Percentiles rank a stretch among this genome's conserved stretches.
These are phyloP conservation scores for Periphyllus acericola DNA, from an alignment of 2,888 invertebrate genomes.

Conservation along the genomic window DNA sequence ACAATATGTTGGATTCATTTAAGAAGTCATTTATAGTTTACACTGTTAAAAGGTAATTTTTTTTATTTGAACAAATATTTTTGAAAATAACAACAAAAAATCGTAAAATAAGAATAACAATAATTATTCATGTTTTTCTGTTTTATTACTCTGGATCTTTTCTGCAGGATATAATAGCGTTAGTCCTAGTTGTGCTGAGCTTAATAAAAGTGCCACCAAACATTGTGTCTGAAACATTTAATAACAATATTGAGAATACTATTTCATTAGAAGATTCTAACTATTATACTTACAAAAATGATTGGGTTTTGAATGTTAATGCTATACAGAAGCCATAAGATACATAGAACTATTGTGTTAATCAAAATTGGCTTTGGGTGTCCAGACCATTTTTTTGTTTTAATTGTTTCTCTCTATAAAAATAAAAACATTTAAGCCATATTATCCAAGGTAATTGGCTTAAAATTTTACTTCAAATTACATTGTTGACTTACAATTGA, in stretches of 20 bases:
- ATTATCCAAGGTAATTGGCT: not conserved
- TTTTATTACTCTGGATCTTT: not conserved
- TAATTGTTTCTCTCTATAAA: conserved; percentile 31
- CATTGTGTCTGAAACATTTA: conserved; percentile 50
- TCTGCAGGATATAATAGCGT: conserved; percentile 12
- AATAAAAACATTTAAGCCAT: not conserved
- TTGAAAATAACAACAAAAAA: conserved; percentile 51
- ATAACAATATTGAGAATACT: not conserved
- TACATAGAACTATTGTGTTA: conserved; percentile 36
- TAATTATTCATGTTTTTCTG: conserved; percentile 40
- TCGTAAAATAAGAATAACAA: conserved; percentile 20
- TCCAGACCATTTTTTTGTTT: conserved; percentile 45
- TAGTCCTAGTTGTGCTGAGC: conserved; percentile 23
- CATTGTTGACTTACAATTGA: conserved; percentile 28
- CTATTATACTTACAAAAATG: conserved; percentile 43
- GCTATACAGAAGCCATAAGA: conserved; percentile 52
- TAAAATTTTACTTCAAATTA: not conserved
- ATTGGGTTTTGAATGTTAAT: conserved; percentile 29
- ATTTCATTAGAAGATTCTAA: not conserved
- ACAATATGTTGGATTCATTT: conserved; percentile 11
- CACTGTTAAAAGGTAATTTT: conserved; percentile 38
- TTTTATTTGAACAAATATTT: conserved; percentile 51
- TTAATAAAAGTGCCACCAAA: conserved; percentile 1
- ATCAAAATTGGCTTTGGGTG: conserved; percentile 48
- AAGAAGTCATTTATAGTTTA: conserved; percentile 40